Conservation (phyloP, 2,888 invertebrate genomes). For the Rugalucina vietnamica region DNA sequence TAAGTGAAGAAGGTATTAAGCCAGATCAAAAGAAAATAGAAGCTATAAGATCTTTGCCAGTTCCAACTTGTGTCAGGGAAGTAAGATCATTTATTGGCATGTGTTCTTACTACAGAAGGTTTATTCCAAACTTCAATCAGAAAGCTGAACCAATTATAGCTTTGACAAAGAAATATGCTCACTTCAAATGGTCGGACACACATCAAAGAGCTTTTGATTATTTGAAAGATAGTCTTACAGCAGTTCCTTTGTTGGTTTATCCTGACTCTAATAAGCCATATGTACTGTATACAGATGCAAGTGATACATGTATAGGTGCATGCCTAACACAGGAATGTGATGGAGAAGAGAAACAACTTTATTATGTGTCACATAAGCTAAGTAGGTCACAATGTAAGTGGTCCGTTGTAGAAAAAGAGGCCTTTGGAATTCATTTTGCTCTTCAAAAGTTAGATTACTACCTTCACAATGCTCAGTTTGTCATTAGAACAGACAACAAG, state of each 20-base stretch:
- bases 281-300: conserved; percentile 48
- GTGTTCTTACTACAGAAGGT: conserved; percentile 33
- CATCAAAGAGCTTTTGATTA: conserved; percentile 43
- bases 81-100: conserved; percentile 31
- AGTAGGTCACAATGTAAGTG: conserved; percentile 15
- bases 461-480: conserved; percentile 30
- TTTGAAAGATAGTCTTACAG: conserved; percentile 43
- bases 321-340: conserved; percentile 12
- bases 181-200: conserved; percentile 31
- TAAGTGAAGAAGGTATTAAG: conserved; percentile 40
- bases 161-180: conserved; percentile 36
- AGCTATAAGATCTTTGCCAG: conserved; percentile 33
- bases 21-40: conserved; percentile 34
- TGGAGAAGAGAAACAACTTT: not conserved
- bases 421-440: conserved; percentile 24
- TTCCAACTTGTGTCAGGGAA: conserved; percentile 28
- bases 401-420: conserved; percentile 15
- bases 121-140: conserved; percentile 41
- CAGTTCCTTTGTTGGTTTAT: conserved; percentile 44
- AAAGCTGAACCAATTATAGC: conserved; percentile 36
- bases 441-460: conserved; percentile 31
- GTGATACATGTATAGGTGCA: conserved; percentile 1
- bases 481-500: conserved; percentile 33
- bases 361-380: conserved; percentile 23
- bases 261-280: conserved; percentile 38